Evolutionary conservation across 64 coral and sea anemone genomes (phyloP).

Genomic region (Montipora efflorescens): DNA sequence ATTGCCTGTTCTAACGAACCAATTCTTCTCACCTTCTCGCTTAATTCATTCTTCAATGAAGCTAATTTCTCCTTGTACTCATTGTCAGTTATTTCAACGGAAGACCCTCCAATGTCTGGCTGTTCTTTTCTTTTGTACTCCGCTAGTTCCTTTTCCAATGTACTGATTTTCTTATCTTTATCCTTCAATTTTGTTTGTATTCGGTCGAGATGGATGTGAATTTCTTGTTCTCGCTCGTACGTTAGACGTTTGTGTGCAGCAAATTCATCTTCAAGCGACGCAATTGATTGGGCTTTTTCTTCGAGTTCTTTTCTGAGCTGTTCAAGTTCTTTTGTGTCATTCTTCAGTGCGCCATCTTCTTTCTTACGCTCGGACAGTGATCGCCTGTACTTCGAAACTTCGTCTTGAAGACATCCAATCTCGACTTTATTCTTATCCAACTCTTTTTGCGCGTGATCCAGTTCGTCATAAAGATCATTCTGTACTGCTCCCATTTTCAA

Average conservation of each 20-base stretch:
- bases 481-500: neutral
- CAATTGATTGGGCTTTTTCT: constrained; percentile 8
- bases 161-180: constrained; percentile 54
- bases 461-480: constrained; percentile 45
- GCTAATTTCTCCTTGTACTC: neutral
- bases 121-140: constrained; percentile 23
- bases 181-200: constrained; percentile 4
- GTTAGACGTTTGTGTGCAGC: neutral
- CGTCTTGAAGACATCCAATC: constrained; percentile 25
- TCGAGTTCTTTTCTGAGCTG: constrained; percentile 48
- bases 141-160: constrained; percentile 44
- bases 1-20: constrained; percentile 35
- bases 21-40: constrained; percentile 22
- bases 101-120: neutral
- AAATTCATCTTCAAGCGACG: constrained; percentile 17
- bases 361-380: neutral
- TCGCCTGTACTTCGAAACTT: neutral
- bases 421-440: constrained; percentile 1
- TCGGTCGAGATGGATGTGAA: constrained; percentile 10
- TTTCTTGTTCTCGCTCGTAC: constrained; percentile 10
- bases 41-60: neutral
- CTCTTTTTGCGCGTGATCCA: constrained; percentile 31
- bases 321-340: constrained; percentile 25
- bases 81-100: neutral
- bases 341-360: neutral